Conservation (phyloP, 2,113 vertebrate species). For the Chrysemys picta region DNA sequence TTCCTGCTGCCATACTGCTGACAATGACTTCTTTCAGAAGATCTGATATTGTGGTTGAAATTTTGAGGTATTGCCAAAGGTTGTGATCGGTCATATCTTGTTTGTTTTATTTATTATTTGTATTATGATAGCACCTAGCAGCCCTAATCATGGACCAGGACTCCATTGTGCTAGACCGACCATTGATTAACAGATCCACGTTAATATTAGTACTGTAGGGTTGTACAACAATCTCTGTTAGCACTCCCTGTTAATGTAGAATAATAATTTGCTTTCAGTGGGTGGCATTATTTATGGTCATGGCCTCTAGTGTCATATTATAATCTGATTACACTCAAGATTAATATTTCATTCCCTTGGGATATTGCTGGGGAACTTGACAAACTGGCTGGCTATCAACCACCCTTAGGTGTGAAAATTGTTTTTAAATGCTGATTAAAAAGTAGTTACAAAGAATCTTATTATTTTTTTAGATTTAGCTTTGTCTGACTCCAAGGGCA, state of each 20-base stretch:
- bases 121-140: neutral
- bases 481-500: neutral
- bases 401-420: constrained; percentile 21
- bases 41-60: neutral
- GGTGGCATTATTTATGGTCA: neutral
- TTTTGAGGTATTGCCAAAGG: neutral
- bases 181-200: neutral
- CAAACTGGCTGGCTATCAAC: neutral
- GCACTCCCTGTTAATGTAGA: neutral
- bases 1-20: neutral
- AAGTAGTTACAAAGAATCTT: neutral
- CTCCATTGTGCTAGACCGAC: neutral
- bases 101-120: neutral
- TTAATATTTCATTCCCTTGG: constrained; percentile 21
- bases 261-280: constrained; percentile 8
- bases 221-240: neutral
- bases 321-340: neutral
- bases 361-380: neutral
- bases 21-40: neutral
- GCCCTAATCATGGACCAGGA: neutral
- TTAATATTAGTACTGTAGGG: neutral
- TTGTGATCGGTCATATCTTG: neutral
- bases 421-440: neutral
- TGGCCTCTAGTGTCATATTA: neutral
- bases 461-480: neutral